A percentile compares a stretch with the other conserved stretches of the same genome.
Evolutionary conservation across 2,888 invertebrate genomes (phyloP).

Genomic region (Andricus curvator): DNA sequence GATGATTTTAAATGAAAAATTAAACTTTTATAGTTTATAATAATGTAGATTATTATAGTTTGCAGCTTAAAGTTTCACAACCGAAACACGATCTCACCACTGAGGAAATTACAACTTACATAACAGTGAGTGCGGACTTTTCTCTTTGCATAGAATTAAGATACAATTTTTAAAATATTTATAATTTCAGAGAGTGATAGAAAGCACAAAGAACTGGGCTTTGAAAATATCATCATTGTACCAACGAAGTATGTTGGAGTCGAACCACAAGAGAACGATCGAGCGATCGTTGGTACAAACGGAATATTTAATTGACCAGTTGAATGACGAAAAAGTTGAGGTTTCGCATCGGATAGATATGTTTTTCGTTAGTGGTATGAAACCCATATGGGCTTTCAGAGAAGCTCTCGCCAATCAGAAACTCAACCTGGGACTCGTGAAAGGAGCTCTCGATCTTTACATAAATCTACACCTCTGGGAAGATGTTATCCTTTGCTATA

Average conservation of each 20-base stretch:
- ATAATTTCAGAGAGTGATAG: constrained; percentile 73
- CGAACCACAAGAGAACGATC: constrained; percentile 88
- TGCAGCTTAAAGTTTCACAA: constrained; percentile 86
- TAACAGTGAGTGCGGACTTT: constrained; percentile 77
- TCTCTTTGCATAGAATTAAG: neutral
- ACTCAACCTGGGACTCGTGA: constrained; percentile 89
- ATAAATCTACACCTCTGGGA: constrained; percentile 91
- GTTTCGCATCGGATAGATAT: constrained; percentile 79
- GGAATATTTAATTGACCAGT: constrained; percentile 86
- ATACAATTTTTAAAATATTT: neutral
- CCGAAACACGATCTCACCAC: constrained; percentile 89
- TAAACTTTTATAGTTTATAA: constrained; percentile 79
- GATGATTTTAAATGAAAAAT: neutral
- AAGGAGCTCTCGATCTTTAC: constrained; percentile 90
- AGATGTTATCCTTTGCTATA: constrained; percentile 95
- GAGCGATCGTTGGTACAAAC: constrained; percentile 94
- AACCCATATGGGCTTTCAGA: constrained; percentile 88
- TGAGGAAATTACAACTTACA: constrained; percentile 91
- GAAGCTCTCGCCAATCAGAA: constrained; percentile 89
- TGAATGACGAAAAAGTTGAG: constrained; percentile 76
- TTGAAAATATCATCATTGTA: constrained; percentile 87
- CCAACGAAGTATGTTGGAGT: constrained; percentile 88
- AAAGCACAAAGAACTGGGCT: constrained; percentile 81
- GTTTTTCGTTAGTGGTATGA: constrained; percentile 86
- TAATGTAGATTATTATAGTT: constrained; percentile 78